Conservation (phyloP, 2,113 vertebrate genomes). For the Aphyosemion australe region DNA sequence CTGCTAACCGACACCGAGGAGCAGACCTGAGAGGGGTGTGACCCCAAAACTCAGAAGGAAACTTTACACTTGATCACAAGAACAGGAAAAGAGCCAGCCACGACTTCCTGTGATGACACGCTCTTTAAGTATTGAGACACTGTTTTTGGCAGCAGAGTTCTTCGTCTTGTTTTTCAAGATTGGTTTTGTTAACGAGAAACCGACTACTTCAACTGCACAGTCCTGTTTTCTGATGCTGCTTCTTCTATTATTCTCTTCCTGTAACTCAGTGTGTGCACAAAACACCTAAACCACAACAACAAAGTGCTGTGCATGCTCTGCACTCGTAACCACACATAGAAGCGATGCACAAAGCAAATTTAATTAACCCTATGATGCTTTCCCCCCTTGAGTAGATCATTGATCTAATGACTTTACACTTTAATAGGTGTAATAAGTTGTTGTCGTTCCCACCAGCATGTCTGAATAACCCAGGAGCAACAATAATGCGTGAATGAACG, state of each 20-base stretch:
- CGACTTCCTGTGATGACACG: constrained; percentile 78
- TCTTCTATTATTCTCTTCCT: neutral
- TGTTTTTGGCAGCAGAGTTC: neutral
- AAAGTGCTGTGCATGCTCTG: neutral
- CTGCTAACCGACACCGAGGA: constrained; percentile 33
- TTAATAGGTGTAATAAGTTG: neutral
- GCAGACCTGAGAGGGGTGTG: constrained; percentile 24
- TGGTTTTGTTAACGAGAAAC: neutral
- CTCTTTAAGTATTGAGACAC: constrained; percentile 12
- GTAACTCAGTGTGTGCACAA: neutral
- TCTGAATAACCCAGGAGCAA: neutral
- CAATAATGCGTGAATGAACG: neutral
- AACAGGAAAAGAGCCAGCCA: constrained; percentile 74
- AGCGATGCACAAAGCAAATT: too few species aligned
- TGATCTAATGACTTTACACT: neutral
- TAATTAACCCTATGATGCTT: too few species aligned
- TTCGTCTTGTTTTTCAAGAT: constrained; percentile 4
- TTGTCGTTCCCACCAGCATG: neutral
- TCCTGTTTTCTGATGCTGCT: neutral
- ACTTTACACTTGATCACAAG: constrained; percentile 24
- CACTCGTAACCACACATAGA: constrained; percentile 14
- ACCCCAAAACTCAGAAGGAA: constrained; percentile 33
- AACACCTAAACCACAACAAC: constrained; percentile 12
- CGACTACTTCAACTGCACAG: neutral
- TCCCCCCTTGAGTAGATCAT: too few species aligned